Base-by-base conservation (phyloP, 2,113 vertebrate species). In the Aphelocoma coerulescens region DNA sequence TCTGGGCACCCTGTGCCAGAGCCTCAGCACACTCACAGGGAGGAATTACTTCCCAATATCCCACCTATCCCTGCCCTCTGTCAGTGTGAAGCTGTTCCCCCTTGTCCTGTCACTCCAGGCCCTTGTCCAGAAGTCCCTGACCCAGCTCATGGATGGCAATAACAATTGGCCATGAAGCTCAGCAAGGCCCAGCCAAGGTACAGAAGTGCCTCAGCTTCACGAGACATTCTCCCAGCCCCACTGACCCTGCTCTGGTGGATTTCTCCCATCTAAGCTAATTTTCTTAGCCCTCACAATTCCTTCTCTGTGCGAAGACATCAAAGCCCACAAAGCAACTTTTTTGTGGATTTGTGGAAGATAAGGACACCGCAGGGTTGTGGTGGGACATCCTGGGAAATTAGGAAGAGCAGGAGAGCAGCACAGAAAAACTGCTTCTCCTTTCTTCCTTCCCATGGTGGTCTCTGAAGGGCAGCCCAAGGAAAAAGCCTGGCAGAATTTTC, bases 1-100 rank as follows among this genome's bases (percentile, higher is more conserved):
- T 66, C 76, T 81, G 76, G 26, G 35, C 26, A 66, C 23, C n/a
- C 59, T 51, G 41, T 57, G 30, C 49, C 49, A 80, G 58, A 10
- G 11, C 24, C 30, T 72, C 0, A 0, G 5, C 67, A 33, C 27
- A 18, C 22, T 81, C 27, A 0, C 14, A 51, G 20, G 13, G 11
- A 68, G 0, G 0, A 69, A 76, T 76, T 76, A 1, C n/a, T 4
- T 1, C 48, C 41, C 26, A 27, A 19, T 3, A 55, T 76, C 71
- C 35, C 71, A 76, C 11, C n/a, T 0, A 49, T 1, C 26, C 21
- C 41, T 76, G 3, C 1, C n/a, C 30, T 62, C 6, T 41, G 21
- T 0, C n/a, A 41, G 9, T 32, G 2, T 8, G 16, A 68, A 68
- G 1, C 17, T 32, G 23, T 32, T 49, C 0, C n/a, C 14, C n/a